phyloP scores from a whole-genome alignment of 2,113 vertebrate species.

The Clarias batrachus region DNA sequence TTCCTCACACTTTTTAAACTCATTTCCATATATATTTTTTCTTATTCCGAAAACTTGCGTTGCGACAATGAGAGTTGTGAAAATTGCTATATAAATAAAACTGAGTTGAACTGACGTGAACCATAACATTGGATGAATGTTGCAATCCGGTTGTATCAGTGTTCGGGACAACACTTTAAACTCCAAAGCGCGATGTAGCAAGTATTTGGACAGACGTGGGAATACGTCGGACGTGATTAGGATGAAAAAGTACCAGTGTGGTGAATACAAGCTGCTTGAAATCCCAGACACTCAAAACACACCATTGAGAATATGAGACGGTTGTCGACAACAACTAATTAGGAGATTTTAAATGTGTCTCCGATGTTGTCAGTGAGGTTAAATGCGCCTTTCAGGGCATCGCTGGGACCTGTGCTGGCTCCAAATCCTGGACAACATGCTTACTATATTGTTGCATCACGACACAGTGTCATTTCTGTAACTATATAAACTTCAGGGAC shows the following conservation, averaged over 20 bases:
- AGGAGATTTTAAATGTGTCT: not conserved
- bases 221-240: not conserved
- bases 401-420: not conserved
- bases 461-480: not conserved
- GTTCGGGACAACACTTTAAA: no score
- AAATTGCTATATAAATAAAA: no score
- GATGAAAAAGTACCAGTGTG: not conserved
- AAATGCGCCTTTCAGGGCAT: not conserved
- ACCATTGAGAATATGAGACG: not conserved
- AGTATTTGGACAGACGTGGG: not conserved
- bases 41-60: no score
- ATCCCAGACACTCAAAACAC: not conserved
- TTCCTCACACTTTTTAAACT: no score
- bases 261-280: not conserved
- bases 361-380: not conserved
- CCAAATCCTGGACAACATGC: not conserved
- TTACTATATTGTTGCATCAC: not conserved
- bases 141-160: no score
- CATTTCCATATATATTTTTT: no score
- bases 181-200: not conserved
- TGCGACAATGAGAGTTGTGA: no score
- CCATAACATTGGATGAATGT: no score
- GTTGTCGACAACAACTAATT: not conserved
- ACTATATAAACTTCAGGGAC: not conserved
- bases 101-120: no score